Percentiles rank a stretch among this genome's conserved stretches.
phyloP scores from a whole-genome alignment of 2,888 invertebrate species.

The Mantis religiosa region DNA sequence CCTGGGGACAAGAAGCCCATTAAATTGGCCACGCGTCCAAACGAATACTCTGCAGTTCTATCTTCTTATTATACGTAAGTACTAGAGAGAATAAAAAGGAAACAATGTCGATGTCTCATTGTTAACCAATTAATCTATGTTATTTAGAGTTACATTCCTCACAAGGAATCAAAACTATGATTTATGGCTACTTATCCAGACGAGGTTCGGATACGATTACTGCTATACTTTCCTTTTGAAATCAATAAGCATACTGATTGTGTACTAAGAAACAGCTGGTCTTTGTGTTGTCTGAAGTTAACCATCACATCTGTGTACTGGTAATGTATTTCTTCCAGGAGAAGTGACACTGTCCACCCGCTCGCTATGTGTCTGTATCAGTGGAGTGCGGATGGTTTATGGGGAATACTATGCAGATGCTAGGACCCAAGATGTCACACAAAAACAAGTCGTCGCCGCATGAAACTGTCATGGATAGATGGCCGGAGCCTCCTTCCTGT shows the following conservation, averaged over 20 bases:
- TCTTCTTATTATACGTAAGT: too few species aligned
- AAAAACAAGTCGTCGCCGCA: neutral
- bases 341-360: neutral
- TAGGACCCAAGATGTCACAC: neutral
- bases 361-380: neutral
- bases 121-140: too few species aligned
- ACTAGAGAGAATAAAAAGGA: too few species aligned
- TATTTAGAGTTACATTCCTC: too few species aligned
- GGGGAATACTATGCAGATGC: neutral
- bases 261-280: neutral
- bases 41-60: too few species aligned
- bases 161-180: too few species aligned
- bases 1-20: too few species aligned
- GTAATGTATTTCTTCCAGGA: neutral
- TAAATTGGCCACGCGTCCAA: too few species aligned
- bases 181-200: too few species aligned
- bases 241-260: neutral
- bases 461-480: neutral
- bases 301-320: neutral
- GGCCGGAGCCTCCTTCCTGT: neutral
- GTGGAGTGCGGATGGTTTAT: neutral
- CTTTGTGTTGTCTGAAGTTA: neutral
- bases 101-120: too few species aligned
- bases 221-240: too few species aligned
- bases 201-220: too few species aligned